These are phyloP conservation scores for Trogon surrucura DNA, from an alignment of 2,113 vertebrate genomes.

Conservation along the genomic window DNA sequence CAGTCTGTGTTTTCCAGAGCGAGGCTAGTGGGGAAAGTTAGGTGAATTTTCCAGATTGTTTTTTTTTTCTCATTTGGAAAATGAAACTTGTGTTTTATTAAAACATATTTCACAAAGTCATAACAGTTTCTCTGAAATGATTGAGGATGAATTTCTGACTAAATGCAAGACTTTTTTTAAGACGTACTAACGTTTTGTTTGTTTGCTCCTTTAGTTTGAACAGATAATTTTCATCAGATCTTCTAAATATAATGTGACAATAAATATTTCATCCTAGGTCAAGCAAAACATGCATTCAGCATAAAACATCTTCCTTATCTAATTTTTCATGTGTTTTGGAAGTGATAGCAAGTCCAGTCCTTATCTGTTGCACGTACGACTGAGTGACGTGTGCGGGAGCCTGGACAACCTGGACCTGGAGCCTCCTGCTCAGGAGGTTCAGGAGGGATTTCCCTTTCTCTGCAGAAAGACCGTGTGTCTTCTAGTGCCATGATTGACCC, in stretches of 20 bases:
- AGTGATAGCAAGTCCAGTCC: background rate
- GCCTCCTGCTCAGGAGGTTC: background rate
- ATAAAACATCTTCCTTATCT: background rate
- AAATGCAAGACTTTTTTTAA: background rate
- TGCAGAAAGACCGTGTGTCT: background rate
- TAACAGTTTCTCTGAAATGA: background rate
- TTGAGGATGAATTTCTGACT: background rate
- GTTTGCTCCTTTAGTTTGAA: background rate
- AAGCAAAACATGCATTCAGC: background rate
- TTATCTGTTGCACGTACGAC: background rate
- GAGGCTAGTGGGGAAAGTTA: too few species aligned
- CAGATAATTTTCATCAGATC: background rate
- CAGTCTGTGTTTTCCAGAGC: background rate
- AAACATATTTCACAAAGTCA: background rate
- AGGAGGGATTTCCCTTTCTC: background rate
- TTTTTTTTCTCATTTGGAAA: background rate
- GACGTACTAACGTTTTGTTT: background rate
- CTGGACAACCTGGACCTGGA: background rate
- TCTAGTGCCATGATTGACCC: background rate
- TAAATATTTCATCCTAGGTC: background rate
- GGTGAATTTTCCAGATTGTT: too few species aligned
- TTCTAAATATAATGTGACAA: background rate
- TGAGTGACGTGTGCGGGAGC: background rate
- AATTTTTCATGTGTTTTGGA: background rate
- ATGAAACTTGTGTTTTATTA: background rate